phyloP scores from a whole-genome alignment of 2,113 vertebrate genomes.

The Tenebrosternarchus preto region DNA sequence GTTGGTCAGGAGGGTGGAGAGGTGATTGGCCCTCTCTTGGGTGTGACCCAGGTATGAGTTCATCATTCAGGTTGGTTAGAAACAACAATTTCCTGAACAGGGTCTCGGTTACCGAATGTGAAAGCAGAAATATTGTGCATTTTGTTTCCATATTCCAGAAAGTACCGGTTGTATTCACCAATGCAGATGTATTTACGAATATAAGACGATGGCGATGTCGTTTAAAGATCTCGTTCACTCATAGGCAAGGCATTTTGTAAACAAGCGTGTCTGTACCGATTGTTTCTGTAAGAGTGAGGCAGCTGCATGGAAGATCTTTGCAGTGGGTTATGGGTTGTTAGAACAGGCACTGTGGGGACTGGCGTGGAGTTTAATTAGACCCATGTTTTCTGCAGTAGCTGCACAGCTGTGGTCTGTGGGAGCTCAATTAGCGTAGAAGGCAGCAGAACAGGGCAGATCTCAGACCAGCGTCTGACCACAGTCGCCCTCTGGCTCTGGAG shows the following conservation, averaged over 20 bases:
- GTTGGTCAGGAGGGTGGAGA: background rate
- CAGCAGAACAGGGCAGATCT: background rate
- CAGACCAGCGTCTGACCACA: conserved; percentile 3
- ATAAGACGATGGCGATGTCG: background rate
- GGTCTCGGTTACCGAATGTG: background rate
- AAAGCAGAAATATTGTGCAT: background rate
- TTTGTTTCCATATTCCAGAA: background rate
- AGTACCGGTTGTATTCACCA: background rate
- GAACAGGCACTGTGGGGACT: background rate
- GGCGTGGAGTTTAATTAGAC: background rate
- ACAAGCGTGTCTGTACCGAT: background rate
- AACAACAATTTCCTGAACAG: background rate
- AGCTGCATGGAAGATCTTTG: background rate
- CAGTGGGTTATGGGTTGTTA: background rate
- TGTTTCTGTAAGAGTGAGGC: background rate
- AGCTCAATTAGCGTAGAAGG: conserved; percentile 13
- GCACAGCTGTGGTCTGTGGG: conserved; percentile 14
- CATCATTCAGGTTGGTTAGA: conserved; percentile 13
- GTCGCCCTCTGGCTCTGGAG: background rate
- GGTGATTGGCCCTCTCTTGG: background rate
- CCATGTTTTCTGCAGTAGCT: background rate
- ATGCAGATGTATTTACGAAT: background rate
- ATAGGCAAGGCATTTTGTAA: background rate
- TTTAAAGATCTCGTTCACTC: background rate
- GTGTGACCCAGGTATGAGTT: conserved; percentile 3